Percentiles rank a stretch among this genome's conserved stretches.
Conservation (phyloP, 2,113 vertebrate species). For the Rhinolophus sinicus region DNA sequence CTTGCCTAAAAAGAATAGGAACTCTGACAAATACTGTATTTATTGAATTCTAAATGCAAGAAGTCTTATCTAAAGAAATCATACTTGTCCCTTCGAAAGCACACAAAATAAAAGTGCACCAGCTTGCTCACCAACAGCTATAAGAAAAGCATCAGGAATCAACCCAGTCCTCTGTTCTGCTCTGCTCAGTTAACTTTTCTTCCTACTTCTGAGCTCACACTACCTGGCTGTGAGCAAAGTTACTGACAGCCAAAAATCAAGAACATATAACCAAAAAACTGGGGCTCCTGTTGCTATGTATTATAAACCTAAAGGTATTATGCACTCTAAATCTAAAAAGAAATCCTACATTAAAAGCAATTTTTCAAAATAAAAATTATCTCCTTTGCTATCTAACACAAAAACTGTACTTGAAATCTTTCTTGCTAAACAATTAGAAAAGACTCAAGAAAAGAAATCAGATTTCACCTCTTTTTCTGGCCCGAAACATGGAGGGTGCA, state of each 20-base stretch:
- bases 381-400: background rate
- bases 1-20: background rate
- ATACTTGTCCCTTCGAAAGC: constrained; percentile 20
- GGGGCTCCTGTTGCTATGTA: background rate
- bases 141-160: background rate
- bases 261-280: background rate
- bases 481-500: too few relatives aligned
- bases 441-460: background rate
- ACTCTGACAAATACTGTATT: background rate
- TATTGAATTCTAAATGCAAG: constrained; percentile 7
- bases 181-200: background rate
- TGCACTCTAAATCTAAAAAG: constrained; percentile 32
- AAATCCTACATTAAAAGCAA: constrained; percentile 40
- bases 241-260: background rate
- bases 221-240: background rate
- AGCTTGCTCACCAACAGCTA: background rate
- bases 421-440: constrained; percentile 15
- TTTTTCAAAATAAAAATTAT: constrained; percentile 53
- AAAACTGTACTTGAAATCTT: background rate
- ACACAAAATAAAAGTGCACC: background rate
- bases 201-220: background rate
- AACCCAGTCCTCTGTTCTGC: background rate
- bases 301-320: constrained; percentile 20
- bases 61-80: constrained; percentile 49
- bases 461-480: too few relatives aligned